Conservation (phyloP, 2,113 vertebrate genomes). For the Burhinus oedicnemus region DNA sequence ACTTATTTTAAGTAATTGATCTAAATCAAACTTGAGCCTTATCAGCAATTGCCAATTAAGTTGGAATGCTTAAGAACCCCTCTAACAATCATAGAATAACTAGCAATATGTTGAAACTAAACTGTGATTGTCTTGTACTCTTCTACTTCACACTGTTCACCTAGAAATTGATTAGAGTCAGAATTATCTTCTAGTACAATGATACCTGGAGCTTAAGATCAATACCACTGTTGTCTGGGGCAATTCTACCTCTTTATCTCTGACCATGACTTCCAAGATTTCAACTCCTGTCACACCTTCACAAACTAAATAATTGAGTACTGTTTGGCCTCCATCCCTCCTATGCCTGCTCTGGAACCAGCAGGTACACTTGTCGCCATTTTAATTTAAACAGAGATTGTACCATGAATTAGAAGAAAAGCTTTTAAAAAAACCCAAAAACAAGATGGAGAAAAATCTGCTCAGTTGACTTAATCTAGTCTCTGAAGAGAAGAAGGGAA, state of each 20-base stretch:
- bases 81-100: too few relatives aligned
- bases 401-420: background rate
- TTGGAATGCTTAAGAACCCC: too few relatives aligned
- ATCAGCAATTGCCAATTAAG: too few relatives aligned
- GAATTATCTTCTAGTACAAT: too few relatives aligned
- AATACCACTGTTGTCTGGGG: background rate
- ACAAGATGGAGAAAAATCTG: background rate
- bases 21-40: too few relatives aligned
- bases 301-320: conserved; percentile 20
- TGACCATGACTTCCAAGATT: background rate
- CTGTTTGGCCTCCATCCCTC: background rate
- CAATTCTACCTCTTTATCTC: background rate
- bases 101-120: too few relatives aligned
- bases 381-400: background rate
- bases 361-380: background rate
- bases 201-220: too few relatives aligned
- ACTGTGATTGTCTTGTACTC: too few relatives aligned
- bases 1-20: too few relatives aligned
- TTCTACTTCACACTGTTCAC: too few relatives aligned
- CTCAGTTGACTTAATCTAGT: background rate
- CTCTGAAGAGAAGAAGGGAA: background rate
- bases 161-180: too few relatives aligned
- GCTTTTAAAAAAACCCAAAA: background rate
- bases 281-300: background rate
- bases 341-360: background rate